Base-by-base conservation (phyloP, 1,140 invertebrate genomes). In the Euura saliciscinereae region DNA sequence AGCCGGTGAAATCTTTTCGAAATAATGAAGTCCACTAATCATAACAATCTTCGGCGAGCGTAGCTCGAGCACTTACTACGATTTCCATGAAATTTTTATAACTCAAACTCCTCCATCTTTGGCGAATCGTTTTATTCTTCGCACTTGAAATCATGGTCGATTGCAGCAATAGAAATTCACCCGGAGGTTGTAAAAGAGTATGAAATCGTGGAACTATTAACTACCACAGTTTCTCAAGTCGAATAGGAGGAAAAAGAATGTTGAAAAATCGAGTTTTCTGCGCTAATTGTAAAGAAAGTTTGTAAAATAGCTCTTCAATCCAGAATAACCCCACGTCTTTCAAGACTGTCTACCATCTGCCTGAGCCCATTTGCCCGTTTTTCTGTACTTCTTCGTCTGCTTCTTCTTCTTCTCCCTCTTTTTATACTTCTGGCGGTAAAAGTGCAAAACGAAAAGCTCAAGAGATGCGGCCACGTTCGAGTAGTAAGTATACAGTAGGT, bases 401-500 rank as follows among this genome's bases (percentile, higher is more conserved):
- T 59, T 59, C 51, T 6, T 28, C 28, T 28, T 28, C 28, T 28
- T 28, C 28, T 28, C 28, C 28, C 28, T 28, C 28, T 28, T 28
- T 28, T 28, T 28, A 0, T 28, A 28, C 28, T 59, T 59, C 51
- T 6, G 51, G 51, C 51, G 13, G 51, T 59, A 59, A 59, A 59
- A 59, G 51, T 3, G 51, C 51, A 59, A 59, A 59, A 59, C 3
- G 51, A 59, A n/a, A n/a, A 59, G 10, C 51, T 59, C 51, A 11
- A 59, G 13, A 59, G 51, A 59, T 59, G 51, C 51, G 51, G 51
- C 51, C 51, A 59, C 51, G 51, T 59, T 59, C 51, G 13, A 59
- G 51, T 59, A 59, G 51, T 59, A 59, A 59, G 51, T 59, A 59
- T 59, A 59, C 6, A 59, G 51, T 59, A 59, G 51, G 51, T 59